phyloP scores from a whole-genome alignment of 2,113 vertebrate species.

The Heterochromis multidens region DNA sequence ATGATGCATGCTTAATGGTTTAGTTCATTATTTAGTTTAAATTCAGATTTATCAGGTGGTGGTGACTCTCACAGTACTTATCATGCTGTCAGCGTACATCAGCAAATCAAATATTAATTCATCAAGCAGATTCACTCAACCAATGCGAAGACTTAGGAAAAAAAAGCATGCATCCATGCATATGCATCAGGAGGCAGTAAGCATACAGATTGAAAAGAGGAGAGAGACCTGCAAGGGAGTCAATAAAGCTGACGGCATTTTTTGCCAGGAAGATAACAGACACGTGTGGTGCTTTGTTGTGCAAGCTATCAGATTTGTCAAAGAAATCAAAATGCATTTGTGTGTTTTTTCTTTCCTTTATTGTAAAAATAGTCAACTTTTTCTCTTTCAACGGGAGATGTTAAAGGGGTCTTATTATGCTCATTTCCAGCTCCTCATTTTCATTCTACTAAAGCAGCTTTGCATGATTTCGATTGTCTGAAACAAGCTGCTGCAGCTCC shows the following conservation, averaged over 20 bases:
- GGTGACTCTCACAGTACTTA: not conserved
- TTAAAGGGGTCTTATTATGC: not conserved
- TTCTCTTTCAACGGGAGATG: not conserved
- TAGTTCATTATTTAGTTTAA: not conserved
- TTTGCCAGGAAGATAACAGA: conserved; percentile 1
- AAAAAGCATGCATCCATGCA: conserved; percentile 7
- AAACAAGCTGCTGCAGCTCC: not conserved
- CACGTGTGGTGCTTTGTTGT: not conserved
- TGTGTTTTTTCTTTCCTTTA: not conserved
- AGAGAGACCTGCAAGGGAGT: not conserved
- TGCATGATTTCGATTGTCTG: not conserved
- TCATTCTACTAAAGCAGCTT: not conserved
- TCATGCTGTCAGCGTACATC: conserved; percentile 12
- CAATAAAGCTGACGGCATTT: conserved; percentile 1
- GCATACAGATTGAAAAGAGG: not conserved
- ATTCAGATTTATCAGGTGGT: not conserved
- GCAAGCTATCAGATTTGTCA: not conserved
- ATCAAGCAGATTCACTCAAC: conserved; percentile 18
- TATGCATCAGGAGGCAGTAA: not conserved
- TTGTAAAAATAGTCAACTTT: not conserved
- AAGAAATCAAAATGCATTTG: not conserved
- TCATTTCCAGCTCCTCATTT: not conserved
- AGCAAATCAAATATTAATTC: conserved; percentile 27
- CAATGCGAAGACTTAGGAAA: not conserved
- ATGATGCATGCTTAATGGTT: not conserved